Evolutionary conservation across 2,797 vertebrate species (phyloP), one percentile per base, ranked within the genome.

Genomic region (Xiphorhynchus erythropygius): DNA sequence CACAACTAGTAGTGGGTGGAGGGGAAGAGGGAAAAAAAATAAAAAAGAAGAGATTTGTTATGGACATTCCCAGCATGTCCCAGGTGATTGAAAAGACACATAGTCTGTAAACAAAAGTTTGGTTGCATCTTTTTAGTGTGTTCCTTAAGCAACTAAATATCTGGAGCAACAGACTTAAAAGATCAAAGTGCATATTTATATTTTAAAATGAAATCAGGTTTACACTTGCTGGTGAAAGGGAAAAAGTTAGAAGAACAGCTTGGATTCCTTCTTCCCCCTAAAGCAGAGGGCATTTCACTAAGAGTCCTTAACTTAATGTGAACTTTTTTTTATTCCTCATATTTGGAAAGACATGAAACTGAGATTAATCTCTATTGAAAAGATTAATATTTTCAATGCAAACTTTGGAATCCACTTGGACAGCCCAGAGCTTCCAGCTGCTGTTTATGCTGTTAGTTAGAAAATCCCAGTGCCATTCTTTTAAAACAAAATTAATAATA

Each of bases 371-470:
- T 83, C 82, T 63, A 73, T 11, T 79, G 95, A 87, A 91, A 97
- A 97, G 91, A 96, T 96, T 90, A 95, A 95, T 96, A 96, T 96
- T 97, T 97, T 96, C 84, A 85, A 7, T 94, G 89, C 70, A 96
- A 97, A 95, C 85, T 84, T 93, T 70, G 82, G 90, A 95, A 96
- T 96, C 89, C 83, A 87, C 69, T 96, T 57, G 78, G 83, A 89
- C 84, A 88, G 87, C 56, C 59, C 71, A 37, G 32, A 94, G 71
- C 77, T 97, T 96, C 87, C 93, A 92, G 94, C 81, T 96, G 95
- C 84, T 84, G 75, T 97, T 95, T 97, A 95, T 94, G 84, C 82
- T 96, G 69, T 93, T 97, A 95, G 90, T 67, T 85, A 88, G 97
- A 96, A 97, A 97, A 97, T 95, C 91, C 92, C 92, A 94, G 91